These are phyloP conservation scores for Pitangus sulphuratus DNA, from an alignment of 2,797 vertebrate species.

Conservation along the genomic window DNA sequence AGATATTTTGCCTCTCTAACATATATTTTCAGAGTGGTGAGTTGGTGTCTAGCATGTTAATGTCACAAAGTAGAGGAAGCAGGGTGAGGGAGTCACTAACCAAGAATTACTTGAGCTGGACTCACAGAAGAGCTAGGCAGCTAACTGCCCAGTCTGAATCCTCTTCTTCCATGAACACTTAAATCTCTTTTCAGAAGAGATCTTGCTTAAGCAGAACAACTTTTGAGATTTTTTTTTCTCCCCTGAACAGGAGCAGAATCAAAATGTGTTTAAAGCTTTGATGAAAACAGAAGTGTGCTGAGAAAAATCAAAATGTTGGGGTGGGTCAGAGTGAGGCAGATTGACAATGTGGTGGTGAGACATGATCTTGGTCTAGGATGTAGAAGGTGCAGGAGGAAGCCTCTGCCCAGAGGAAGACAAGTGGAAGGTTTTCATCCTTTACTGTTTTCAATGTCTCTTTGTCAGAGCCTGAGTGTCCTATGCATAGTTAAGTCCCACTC, in stretches of 20 bases:
- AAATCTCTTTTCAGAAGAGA: neutral
- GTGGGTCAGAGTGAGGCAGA: neutral
- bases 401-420: neutral
- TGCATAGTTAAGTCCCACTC: neutral
- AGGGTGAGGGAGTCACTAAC: neutral
- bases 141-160: neutral
- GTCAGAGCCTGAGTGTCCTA: neutral
- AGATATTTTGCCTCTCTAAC: constrained; percentile 11
- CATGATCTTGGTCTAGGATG: neutral
- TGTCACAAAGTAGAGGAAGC: neutral
- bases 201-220: neutral
- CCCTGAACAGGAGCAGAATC: neutral
- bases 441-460: neutral
- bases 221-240: neutral
- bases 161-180: neutral
- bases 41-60: constrained; percentile 5
- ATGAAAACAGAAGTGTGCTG: neutral
- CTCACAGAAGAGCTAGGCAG: neutral
- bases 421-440: neutral
- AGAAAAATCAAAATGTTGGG: neutral
- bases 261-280: neutral
- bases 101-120: neutral
- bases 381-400: neutral
- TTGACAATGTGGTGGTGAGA: neutral
- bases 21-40: neutral